Evolutionary conservation across 1,140 invertebrate genomes (phyloP).

Genomic region (Drosophila jambulina): DNA sequence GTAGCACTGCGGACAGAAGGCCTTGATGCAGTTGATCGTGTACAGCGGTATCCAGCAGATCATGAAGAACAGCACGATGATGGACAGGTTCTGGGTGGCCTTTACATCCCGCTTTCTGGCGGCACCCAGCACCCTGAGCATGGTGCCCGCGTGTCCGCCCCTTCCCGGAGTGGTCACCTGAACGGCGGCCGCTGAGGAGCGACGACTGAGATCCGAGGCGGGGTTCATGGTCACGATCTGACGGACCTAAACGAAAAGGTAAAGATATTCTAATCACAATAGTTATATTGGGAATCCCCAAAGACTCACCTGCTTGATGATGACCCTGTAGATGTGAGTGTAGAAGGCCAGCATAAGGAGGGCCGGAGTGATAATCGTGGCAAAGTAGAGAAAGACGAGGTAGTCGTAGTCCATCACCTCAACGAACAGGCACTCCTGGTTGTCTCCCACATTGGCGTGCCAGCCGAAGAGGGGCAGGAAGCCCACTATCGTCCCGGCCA

Average conservation of each 20-base stretch:
- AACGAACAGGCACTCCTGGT: constrained; percentile 91
- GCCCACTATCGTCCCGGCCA: constrained; percentile 91
- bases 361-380: constrained; percentile 94
- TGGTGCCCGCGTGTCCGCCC: constrained; percentile 84
- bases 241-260: constrained; percentile 56
- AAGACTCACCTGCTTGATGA: constrained; percentile 92
- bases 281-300: accelerated
- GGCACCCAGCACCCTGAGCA: constrained; percentile 91
- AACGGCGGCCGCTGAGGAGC: constrained; percentile 75
- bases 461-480: constrained; percentile 95
- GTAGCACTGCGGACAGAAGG: constrained; percentile 90
- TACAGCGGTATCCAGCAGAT: constrained; percentile 97
- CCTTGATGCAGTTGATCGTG: constrained; percentile 95
- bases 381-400: constrained; percentile 94
- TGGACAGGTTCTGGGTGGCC: constrained; percentile 95
- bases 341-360: constrained; percentile 94
- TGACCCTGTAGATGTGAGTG: constrained; percentile 94
- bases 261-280: neutral
- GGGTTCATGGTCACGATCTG: constrained; percentile 85
- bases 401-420: constrained; percentile 95
- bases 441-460: constrained; percentile 87
- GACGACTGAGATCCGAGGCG: constrained; percentile 75
- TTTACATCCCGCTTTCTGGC: constrained; percentile 95
- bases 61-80: constrained; percentile 96
- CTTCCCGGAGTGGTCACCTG: constrained; percentile 61